phyloP scores from a whole-genome alignment of 1,140 invertebrate genomes.

The Panulirus ornatus region DNA sequence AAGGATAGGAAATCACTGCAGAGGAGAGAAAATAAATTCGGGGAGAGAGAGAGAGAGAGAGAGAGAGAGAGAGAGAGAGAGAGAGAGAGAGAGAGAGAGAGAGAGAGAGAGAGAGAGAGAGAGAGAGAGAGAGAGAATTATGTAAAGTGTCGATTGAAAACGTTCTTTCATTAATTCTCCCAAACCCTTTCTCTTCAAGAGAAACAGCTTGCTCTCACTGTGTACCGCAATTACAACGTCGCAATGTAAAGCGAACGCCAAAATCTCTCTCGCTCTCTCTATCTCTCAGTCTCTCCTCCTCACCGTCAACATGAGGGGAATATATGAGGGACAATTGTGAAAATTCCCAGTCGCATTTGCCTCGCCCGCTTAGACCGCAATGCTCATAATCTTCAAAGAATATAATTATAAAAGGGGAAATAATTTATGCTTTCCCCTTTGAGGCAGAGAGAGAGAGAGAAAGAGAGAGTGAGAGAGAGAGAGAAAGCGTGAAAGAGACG shows the following conservation, averaged over 20 bases:
- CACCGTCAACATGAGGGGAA: neutral
- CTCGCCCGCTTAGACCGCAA: neutral
- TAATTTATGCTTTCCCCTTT: neutral
- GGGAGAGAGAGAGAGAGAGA: conserved; percentile 32
- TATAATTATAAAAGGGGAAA: conserved; percentile 12
- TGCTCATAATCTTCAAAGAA: conserved; percentile 18
- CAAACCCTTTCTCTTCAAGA: too few relatives aligned
- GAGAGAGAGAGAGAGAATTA: conserved; percentile 24
- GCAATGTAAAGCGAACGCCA: too few relatives aligned
- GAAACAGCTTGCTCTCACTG: too few relatives aligned
- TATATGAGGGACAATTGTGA: neutral
- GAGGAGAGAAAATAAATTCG: neutral
- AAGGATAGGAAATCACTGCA: too few relatives aligned
- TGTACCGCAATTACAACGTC: too few relatives aligned
- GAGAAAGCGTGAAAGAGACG: conserved; percentile 28
- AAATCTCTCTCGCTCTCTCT: too few relatives aligned
- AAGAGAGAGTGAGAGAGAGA: conserved; percentile 30
- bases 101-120: conserved; percentile 37
- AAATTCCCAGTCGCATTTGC: neutral
- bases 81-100: conserved; percentile 33
- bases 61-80: conserved; percentile 22
- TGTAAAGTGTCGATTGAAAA: neutral
- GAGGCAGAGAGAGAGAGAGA: conserved; percentile 46
- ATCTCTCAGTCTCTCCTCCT: too few relatives aligned
- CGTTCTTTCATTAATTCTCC: too few relatives aligned